Evolutionary conservation across 2,113 vertebrate genomes (phyloP).

Genomic region (Siniperca knerii): DNA sequence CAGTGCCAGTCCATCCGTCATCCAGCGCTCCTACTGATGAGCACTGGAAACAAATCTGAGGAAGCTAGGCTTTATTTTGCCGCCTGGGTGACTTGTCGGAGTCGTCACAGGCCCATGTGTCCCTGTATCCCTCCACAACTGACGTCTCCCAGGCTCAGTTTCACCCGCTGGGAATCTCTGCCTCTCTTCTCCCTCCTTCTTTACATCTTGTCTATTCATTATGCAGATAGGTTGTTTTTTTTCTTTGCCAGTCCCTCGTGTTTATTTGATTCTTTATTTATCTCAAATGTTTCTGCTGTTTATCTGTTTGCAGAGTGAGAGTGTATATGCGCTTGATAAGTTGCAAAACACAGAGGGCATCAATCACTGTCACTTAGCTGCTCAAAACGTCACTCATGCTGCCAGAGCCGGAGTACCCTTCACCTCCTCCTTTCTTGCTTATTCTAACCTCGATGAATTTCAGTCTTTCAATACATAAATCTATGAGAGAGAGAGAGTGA

Average conservation of each 20-base stretch:
- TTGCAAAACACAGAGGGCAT: slow-evolving; percentile 81
- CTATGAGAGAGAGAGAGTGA: slow-evolving; percentile 31
- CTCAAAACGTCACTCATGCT: slow-evolving; percentile 72
- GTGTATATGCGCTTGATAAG: slow-evolving; percentile 68
- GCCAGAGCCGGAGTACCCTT: slow-evolving; percentile 50
- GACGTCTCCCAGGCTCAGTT: slow-evolving; percentile 59
- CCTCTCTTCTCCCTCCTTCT: slow-evolving; percentile 46
- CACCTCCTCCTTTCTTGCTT: slow-evolving; percentile 47
- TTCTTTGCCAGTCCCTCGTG: slow-evolving; percentile 57
- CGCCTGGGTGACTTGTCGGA: slow-evolving; percentile 79
- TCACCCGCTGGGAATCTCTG: slow-evolving; percentile 69
- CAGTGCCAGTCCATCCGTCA: slow-evolving; percentile 83
- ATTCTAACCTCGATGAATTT: slow-evolving; percentile 74
- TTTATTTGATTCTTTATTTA: slow-evolving; percentile 78
- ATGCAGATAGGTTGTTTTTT: slow-evolving; percentile 62
- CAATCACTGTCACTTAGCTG: slow-evolving; percentile 88
- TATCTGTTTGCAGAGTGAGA: slow-evolving; percentile 59
- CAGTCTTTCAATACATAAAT: slow-evolving; percentile 81
- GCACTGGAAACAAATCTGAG: slow-evolving; percentile 79
- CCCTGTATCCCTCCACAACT: slow-evolving; percentile 52
- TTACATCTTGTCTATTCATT: slow-evolving; percentile 75
- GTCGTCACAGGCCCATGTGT: slow-evolving; percentile 68
- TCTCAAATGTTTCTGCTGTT: slow-evolving; percentile 75
- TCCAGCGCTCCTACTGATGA: slow-evolving; percentile 79
- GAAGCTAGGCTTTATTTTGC: slow-evolving; percentile 77